Percentiles rank a stretch among this genome's conserved stretches.
Conservation (phyloP, 1,140 invertebrate genomes). For the Orius laevigatus region DNA sequence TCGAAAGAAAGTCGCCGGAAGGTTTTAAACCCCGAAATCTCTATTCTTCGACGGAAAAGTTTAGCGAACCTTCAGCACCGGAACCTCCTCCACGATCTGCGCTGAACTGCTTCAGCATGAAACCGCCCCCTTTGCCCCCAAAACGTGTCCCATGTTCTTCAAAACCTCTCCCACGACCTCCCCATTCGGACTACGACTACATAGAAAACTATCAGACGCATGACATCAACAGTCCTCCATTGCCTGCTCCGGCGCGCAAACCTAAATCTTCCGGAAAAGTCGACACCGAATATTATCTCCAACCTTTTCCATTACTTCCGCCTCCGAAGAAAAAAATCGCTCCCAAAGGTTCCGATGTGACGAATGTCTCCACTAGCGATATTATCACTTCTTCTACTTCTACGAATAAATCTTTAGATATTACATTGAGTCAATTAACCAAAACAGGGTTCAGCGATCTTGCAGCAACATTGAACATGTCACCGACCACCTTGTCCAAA, state of each 20-base stretch:
- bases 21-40: slow-evolving; percentile 18
- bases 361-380: background rate
- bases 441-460: slow-evolving; percentile 63
- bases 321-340: slow-evolving; percentile 26
- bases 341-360: slow-evolving; percentile 1
- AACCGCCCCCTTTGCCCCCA: slow-evolving; percentile 69
- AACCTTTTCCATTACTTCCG: slow-evolving; percentile 25
- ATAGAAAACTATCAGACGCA: slow-evolving; percentile 35
- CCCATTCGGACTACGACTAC: slow-evolving; percentile 43
- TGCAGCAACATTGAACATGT: slow-evolving; percentile 54
- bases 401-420: slow-evolving; percentile 36
- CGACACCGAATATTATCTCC: slow-evolving; percentile 43
- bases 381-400: background rate
- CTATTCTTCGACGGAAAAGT: slow-evolving; percentile 14
- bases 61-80: slow-evolving; percentile 35
- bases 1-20: slow-evolving; percentile 20
- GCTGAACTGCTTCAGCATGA: slow-evolving; percentile 31
- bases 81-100: slow-evolving; percentile 51
- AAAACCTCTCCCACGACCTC: slow-evolving; percentile 47
- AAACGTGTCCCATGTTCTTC: slow-evolving; percentile 44
- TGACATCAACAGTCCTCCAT: slow-evolving; percentile 33
- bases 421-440: slow-evolving; percentile 64
- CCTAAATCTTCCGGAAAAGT: slow-evolving; percentile 24
- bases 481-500: slow-evolving; percentile 54
- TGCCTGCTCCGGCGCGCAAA: slow-evolving; percentile 44